phyloP scores from a whole-genome alignment of 2,113 vertebrate species.

The Poicephalus meyeri region DNA sequence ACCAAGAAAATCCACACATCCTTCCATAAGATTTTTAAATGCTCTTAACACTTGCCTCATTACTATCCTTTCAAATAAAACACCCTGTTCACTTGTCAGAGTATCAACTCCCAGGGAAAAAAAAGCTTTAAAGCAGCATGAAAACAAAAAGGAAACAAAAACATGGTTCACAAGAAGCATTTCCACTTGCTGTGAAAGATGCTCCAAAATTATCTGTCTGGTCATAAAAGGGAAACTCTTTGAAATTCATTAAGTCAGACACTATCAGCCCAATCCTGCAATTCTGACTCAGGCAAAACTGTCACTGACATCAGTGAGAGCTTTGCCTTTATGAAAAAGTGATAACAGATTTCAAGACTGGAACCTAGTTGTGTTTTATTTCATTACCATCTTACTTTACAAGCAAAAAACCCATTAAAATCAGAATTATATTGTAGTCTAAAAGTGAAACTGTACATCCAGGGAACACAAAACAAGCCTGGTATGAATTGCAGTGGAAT shows the following conservation, averaged over 20 bases:
- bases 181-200: constrained; percentile 5
- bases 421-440: not conserved
- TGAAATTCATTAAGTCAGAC: constrained; percentile 60
- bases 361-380: constrained; percentile 46
- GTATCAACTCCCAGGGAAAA: not conserved
- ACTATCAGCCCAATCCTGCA: constrained; percentile 6
- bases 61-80: not conserved
- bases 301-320: constrained; percentile 10
- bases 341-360: not conserved
- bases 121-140: not conserved
- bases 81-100: not conserved
- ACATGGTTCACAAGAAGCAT: not conserved
- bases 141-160: not conserved
- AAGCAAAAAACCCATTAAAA: not conserved
- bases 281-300: constrained; percentile 40
- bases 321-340: not conserved
- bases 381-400: constrained; percentile 47
- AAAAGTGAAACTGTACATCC: not conserved
- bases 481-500: not conserved
- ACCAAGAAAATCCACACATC: not conserved
- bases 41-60: not conserved
- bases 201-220: constrained; percentile 30
- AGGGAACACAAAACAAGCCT: not conserved
- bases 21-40: not conserved
- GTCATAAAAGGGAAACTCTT: constrained; percentile 27